Percentiles rank a stretch among this genome's conserved stretches.
These are phyloP conservation scores for Amblyopsis rosae DNA, from an alignment of 2,113 vertebrate genomes.

Conservation along the genomic window DNA sequence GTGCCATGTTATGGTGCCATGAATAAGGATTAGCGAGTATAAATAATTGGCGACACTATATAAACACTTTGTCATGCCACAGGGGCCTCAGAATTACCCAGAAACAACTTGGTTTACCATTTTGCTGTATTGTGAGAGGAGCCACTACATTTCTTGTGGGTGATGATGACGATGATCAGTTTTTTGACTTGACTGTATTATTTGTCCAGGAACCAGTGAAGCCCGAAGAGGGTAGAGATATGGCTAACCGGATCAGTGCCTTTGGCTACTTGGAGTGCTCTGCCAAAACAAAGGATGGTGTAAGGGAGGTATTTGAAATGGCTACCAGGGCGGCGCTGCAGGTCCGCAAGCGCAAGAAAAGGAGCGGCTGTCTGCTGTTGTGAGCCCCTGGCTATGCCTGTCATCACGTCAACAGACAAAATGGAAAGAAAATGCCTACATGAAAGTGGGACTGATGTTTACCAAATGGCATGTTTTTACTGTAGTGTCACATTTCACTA, in stretches of 20 bases:
- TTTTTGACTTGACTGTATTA: slow-evolving; percentile 10
- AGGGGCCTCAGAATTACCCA: no score
- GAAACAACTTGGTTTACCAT: no score
- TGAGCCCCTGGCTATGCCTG: slow-evolving; percentile 65
- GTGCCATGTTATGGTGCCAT: background rate
- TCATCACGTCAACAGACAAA: slow-evolving; percentile 33
- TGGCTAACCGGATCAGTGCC: slow-evolving; percentile 91
- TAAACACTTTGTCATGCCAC: background rate
- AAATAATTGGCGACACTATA: background rate
- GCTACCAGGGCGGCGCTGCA: slow-evolving; percentile 94
- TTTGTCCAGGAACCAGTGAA: slow-evolving; percentile 88
- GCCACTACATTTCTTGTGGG: no score
- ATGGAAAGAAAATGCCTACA: slow-evolving; percentile 28
- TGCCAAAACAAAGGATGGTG: slow-evolving; percentile 96
- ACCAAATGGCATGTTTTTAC: slow-evolving; percentile 74
- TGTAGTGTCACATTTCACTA: slow-evolving; percentile 64
- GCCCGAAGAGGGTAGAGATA: slow-evolving; percentile 91
- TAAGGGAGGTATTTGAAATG: slow-evolving; percentile 97
- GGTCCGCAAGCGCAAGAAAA: slow-evolving; percentile 91
- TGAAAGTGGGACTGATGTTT: slow-evolving; percentile 55
- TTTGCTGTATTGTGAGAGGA: no score
- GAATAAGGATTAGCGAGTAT: background rate
- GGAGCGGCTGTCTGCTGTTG: slow-evolving; percentile 84
- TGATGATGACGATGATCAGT: background rate
- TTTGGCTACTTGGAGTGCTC: slow-evolving; percentile 97